Evolutionary conservation across 2,113 vertebrate genomes (phyloP).

Genomic region (Tinamus guttatus): DNA sequence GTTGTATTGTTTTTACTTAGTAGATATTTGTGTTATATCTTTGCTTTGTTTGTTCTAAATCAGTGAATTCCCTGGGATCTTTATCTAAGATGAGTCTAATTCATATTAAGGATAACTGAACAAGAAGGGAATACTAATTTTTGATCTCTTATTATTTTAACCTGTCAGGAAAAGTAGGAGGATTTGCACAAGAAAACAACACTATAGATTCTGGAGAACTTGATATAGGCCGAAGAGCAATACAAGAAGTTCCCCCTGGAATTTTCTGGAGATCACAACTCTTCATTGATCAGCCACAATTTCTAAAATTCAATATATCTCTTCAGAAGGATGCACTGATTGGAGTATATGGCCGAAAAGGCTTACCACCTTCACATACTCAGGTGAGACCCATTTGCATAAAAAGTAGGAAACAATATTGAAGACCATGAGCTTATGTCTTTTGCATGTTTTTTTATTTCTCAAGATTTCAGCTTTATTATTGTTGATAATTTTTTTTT

Average conservation of each 20-base stretch:
- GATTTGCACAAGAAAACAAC: conserved; percentile 92
- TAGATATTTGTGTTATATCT: neutral
- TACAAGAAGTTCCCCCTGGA: conserved; percentile 91
- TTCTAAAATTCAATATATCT: conserved; percentile 99
- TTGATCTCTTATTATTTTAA: conserved; percentile 42
- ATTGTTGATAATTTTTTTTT: neutral
- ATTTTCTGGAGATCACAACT: conserved; percentile 97
- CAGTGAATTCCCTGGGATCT: neutral
- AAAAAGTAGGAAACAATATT: neutral
- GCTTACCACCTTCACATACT: conserved; percentile 94
- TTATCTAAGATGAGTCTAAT: conserved; percentile 18
- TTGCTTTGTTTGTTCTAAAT: conserved; percentile 4
- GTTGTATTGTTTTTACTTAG: conserved; percentile 13
- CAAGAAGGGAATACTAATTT: neutral
- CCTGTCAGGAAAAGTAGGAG: conserved; percentile 83
- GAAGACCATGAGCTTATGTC: conserved; percentile 5
- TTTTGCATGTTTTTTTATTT: neutral
- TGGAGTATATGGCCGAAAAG: conserved; percentile 96
- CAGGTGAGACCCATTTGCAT: conserved; percentile 82
- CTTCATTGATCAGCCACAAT: conserved; percentile 91
- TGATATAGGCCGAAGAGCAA: conserved; percentile 88
- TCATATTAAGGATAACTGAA: neutral
- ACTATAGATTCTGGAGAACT: conserved; percentile 94
- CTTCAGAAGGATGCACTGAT: conserved; percentile 97
- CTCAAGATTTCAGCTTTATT: neutral